A percentile compares a stretch with the other conserved stretches of the same genome.
These are phyloP conservation scores for Eublepharis macularius DNA, from an alignment of 2,113 vertebrate genomes.

Conservation along the genomic window DNA sequence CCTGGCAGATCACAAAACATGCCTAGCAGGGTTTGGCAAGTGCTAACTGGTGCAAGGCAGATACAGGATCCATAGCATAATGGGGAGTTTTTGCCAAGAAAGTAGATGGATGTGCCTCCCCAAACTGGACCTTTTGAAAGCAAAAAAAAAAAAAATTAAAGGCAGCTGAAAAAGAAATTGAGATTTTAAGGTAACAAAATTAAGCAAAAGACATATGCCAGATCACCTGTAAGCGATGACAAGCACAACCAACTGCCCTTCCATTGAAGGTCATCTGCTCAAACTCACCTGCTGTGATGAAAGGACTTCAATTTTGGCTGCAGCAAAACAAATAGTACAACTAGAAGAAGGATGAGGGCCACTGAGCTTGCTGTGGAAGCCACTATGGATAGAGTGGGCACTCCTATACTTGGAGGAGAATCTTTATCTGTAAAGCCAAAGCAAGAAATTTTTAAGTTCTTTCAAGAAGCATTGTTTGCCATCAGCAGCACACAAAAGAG, in stretches of 20 bases:
- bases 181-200: not conserved
- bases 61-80: not conserved
- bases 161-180: not conserved
- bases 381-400: constrained; percentile 92
- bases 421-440: constrained; percentile 84
- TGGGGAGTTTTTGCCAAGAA: not conserved
- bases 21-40: not conserved
- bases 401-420: constrained; percentile 81
- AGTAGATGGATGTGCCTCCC: not conserved
- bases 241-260: not conserved
- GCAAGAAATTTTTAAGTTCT: constrained; percentile 12
- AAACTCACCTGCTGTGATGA: constrained; percentile 91
- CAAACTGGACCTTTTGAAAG: not conserved
- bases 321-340: constrained; percentile 95
- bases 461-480: constrained; percentile 2
- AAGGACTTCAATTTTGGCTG: constrained; percentile 99
- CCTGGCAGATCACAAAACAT: not conserved
- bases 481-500: not conserved
- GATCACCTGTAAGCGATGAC: not conserved
- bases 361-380: constrained; percentile 94
- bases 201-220: not conserved
- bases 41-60: not conserved
- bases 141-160: not conserved
- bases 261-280: not conserved
- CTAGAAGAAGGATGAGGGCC: constrained; percentile 91